These are phyloP conservation scores for Tanytarsus gracilentus DNA, from an alignment of 2,888 invertebrate genomes.

Conservation along the genomic window DNA sequence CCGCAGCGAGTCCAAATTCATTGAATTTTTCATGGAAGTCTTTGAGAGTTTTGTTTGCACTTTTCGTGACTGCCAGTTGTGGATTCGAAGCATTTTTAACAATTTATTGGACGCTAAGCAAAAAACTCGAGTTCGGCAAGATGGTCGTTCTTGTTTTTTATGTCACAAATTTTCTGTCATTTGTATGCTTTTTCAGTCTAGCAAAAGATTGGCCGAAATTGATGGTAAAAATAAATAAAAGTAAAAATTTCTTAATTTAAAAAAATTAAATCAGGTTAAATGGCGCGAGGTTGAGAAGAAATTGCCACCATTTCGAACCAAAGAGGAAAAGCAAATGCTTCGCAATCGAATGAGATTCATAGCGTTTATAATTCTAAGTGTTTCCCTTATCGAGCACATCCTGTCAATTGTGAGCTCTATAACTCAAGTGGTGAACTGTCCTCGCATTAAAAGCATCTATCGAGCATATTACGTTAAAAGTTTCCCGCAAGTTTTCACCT, in stretches of 20 bases:
- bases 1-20: slow-evolving; percentile 31
- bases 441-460: neutral
- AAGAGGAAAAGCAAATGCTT: neutral
- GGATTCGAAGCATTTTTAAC: slow-evolving; percentile 33
- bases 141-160: slow-evolving; percentile 16
- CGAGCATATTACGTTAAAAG: slow-evolving; percentile 21
- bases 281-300: slow-evolving; percentile 8
- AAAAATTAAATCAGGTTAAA: too few relatives aligned
- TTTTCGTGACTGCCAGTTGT: slow-evolving; percentile 34
- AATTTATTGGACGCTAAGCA: slow-evolving; percentile 11
- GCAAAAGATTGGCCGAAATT: slow-evolving; percentile 4
- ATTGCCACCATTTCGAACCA: neutral
- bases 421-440: slow-evolving; percentile 3
- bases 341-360: neutral
- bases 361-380: neutral
- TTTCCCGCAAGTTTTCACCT: slow-evolving; percentile 22
- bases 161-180: slow-evolving; percentile 5
- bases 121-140: slow-evolving; percentile 2
- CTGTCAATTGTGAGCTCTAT: neutral
- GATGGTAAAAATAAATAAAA: neutral
- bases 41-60: slow-evolving; percentile 33
- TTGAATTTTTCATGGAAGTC: slow-evolving; percentile 36
- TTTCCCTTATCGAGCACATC: slow-evolving; percentile 4
- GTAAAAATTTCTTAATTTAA: neutral
- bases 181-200: neutral